phyloP scores from a whole-genome alignment of 2,797 vertebrate genomes.

The Mareca penelope region DNA sequence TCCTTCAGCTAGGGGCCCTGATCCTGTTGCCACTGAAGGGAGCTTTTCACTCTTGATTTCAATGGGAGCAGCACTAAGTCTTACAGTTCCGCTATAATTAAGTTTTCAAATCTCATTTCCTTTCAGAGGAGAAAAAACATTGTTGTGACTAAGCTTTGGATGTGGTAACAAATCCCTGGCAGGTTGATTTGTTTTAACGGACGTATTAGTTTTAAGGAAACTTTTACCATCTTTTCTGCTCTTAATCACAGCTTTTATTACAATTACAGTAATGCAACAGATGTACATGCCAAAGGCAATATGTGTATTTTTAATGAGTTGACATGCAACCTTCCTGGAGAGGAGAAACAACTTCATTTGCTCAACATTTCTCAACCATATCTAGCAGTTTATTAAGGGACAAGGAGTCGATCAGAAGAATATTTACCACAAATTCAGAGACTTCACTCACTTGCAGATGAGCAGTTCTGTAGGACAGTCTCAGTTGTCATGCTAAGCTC shows the following conservation, averaged over 20 bases:
- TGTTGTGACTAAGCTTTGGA: slow-evolving; percentile 76
- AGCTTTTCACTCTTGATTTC: slow-evolving; percentile 23
- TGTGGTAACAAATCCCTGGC: slow-evolving; percentile 74
- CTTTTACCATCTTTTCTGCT: slow-evolving; percentile 70
- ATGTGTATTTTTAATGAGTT: slow-evolving; percentile 69
- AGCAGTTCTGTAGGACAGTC: not conserved
- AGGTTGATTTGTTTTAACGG: slow-evolving; percentile 70
- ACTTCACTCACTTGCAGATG: not conserved
- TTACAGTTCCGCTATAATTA: slow-evolving; percentile 56
- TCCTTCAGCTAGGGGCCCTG: not conserved
- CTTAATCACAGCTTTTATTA: slow-evolving; percentile 72
- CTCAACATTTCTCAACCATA: slow-evolving; percentile 13
- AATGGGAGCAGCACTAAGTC: not conserved
- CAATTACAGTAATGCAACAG: slow-evolving; percentile 66
- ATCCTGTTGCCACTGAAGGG: not conserved
- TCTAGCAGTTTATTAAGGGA: slow-evolving; percentile 41
- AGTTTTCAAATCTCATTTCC: slow-evolving; percentile 74
- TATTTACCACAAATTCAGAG: not conserved
- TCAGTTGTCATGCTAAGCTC: not conserved
- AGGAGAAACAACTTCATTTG: slow-evolving; percentile 58
- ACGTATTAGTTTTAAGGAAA: slow-evolving; percentile 71
- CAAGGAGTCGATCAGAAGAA: not conserved
- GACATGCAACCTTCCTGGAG: slow-evolving; percentile 55
- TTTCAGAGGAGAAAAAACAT: slow-evolving; percentile 72
- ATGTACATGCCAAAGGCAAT: slow-evolving; percentile 69